phyloP scores from a whole-genome alignment of 1,140 invertebrate species.

The Pinna nobilis region DNA sequence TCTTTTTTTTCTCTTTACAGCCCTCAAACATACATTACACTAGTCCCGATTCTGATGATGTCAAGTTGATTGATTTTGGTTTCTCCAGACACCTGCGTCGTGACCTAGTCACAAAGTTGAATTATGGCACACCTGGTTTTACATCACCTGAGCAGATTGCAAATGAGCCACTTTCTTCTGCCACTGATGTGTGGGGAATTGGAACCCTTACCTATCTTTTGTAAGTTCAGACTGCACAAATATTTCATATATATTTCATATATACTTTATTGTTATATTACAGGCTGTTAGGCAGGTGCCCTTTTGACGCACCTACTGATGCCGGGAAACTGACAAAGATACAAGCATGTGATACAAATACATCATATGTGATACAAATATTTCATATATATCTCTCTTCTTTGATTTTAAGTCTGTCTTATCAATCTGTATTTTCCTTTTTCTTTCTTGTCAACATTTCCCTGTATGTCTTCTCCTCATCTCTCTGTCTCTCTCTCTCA shows the following conservation, averaged over 20 bases:
- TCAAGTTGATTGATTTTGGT: conserved; percentile 93
- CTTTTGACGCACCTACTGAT: conserved; percentile 98
- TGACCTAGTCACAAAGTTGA: conserved; percentile 82
- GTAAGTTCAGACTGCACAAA: conserved; percentile 79
- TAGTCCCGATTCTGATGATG: conserved; percentile 89
- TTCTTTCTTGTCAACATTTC: too few relatives aligned
- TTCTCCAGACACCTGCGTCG: conserved; percentile 86
- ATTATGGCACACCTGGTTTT: conserved; percentile 92
- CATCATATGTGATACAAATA: too few relatives aligned
- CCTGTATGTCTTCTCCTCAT: too few relatives aligned
- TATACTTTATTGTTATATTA: conserved; percentile 24
- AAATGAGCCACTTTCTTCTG: conserved; percentile 57
- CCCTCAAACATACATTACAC: conserved; percentile 97
- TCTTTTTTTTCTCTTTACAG: conserved; percentile 76
- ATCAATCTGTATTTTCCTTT: too few relatives aligned
- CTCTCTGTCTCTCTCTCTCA: too few relatives aligned
- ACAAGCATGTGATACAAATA: conserved; percentile 95
- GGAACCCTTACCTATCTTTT: conserved; percentile 97
- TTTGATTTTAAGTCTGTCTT: too few relatives aligned
- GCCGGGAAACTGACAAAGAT: conserved; percentile 96
- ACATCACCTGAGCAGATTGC: conserved; percentile 94
- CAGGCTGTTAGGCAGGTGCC: conserved; percentile 95
- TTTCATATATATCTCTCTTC: too few relatives aligned
- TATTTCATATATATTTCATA: not conserved
- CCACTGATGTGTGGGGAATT: conserved; percentile 98